phyloP scores from a whole-genome alignment of 2,797 vertebrate genomes.

The Helostoma temminkii region DNA sequence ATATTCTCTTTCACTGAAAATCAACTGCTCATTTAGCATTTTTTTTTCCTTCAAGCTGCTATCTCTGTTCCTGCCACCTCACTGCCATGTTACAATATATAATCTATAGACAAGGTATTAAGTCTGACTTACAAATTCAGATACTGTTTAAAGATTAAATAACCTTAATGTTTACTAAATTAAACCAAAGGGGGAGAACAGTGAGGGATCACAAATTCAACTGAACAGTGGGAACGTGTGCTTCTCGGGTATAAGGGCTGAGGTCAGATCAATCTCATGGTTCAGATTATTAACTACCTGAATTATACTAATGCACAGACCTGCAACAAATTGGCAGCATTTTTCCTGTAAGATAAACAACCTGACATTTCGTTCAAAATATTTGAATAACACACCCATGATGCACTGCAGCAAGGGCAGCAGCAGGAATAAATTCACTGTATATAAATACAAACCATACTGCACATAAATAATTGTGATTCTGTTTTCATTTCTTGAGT shows the following conservation, averaged over 20 bases:
- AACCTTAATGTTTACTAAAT: neutral
- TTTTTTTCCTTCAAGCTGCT: neutral
- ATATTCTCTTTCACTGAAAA: neutral
- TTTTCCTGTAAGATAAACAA: neutral
- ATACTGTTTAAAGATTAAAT: neutral
- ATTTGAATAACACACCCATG: neutral
- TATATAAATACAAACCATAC: neutral
- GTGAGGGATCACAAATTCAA: neutral
- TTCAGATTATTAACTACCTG: neutral
- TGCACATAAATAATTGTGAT: neutral
- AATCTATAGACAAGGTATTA: too few species aligned
- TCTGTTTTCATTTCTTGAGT: neutral
- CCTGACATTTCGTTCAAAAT: neutral
- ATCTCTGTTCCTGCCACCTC: too few species aligned
- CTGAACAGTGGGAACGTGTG: neutral
- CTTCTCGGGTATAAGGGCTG: neutral
- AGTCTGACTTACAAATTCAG: neutral
- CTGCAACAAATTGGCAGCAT: constrained; percentile 1
- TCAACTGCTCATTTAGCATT: neutral
- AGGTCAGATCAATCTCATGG: neutral
- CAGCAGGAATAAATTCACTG: neutral
- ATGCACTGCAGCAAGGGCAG: neutral
- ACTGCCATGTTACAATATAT: too few species aligned
- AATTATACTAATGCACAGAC: too few species aligned
- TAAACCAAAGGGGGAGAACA: too few species aligned